Evolutionary conservation across 1,140 invertebrate species (phyloP).

Genomic region (Drosophila micromelanica): DNA sequence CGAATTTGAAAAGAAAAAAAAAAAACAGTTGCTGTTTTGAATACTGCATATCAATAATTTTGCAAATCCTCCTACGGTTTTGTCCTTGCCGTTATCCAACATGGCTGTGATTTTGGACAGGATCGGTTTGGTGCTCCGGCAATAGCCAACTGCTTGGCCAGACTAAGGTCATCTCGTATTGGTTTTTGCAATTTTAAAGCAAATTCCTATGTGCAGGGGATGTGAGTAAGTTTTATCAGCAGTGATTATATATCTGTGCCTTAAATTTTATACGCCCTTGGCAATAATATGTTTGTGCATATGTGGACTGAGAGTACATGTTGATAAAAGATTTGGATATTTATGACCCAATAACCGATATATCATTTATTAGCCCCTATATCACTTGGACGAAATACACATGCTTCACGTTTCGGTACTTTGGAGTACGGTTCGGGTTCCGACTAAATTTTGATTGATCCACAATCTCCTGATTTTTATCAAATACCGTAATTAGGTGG

Average conservation of each 20-base stretch:
- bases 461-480: background rate
- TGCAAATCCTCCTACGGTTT: background rate
- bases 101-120: too few species aligned
- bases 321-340: constrained; percentile 26
- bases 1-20: background rate
- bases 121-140: background rate
- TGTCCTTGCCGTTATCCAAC: constrained; percentile 6
- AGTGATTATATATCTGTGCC: constrained; percentile 36
- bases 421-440: constrained; percentile 19
- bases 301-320: background rate
- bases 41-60: too few species aligned
- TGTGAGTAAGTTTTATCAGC: constrained; percentile 26
- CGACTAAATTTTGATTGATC: too few species aligned
- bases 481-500: constrained; percentile 24
- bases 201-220: constrained; percentile 3
- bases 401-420: background rate
- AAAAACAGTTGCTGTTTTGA: background rate
- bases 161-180: constrained; percentile 11
- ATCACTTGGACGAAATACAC: background rate
- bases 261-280: constrained; percentile 12
- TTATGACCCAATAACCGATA: constrained; percentile 20
- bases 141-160: background rate
- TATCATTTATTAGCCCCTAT: constrained; percentile 8
- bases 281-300: constrained; percentile 11
- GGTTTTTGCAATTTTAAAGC: constrained; percentile 33